Conservation (phyloP, 1,140 invertebrate species). For the Drosophila simulans region DNA sequence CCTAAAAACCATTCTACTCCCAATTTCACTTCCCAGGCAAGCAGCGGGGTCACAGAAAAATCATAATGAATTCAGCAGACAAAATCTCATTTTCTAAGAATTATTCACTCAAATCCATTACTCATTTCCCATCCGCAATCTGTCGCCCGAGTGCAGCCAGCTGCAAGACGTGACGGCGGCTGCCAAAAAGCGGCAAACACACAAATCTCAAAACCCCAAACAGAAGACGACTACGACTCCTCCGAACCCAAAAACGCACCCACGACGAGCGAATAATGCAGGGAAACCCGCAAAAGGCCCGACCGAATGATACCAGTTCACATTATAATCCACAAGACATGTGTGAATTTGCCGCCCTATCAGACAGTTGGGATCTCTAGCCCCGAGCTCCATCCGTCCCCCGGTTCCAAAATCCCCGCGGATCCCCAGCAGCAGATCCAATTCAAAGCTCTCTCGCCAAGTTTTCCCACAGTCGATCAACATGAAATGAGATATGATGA, state of each 20-base stretch:
- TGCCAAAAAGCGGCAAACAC: slow-evolving; percentile 45
- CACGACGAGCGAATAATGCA: slow-evolving; percentile 30
- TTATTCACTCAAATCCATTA: slow-evolving; percentile 50
- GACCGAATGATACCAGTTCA: slow-evolving; percentile 56
- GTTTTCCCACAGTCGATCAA: slow-evolving; percentile 81
- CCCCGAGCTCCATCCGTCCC: slow-evolving; percentile 19
- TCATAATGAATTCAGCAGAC: slow-evolving; percentile 42
- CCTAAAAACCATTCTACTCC: slow-evolving; percentile 18
- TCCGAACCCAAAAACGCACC: slow-evolving; percentile 35
- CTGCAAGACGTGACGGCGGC: slow-evolving; percentile 57
- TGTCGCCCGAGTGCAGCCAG: slow-evolving; percentile 33
- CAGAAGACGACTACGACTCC: slow-evolving; percentile 15
- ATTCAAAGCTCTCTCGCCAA: slow-evolving; percentile 44
- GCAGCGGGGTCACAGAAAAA: neutral
- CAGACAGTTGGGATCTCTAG: slow-evolving; percentile 58
- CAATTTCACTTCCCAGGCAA: slow-evolving; percentile 42
- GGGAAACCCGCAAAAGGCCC: slow-evolving; percentile 25
- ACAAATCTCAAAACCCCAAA: slow-evolving; percentile 34
- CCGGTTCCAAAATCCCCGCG: slow-evolving; percentile 26
- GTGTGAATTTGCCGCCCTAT: slow-evolving; percentile 75
- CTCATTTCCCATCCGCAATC: slow-evolving; percentile 48
- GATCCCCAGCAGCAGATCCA: slow-evolving; percentile 38
- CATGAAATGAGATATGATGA: slow-evolving; percentile 79
- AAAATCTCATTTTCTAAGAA: slow-evolving; percentile 56
- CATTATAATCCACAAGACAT: slow-evolving; percentile 79